These are phyloP conservation scores for Delia radicum DNA, from an alignment of 1,140 invertebrate species.

Conservation along the genomic window DNA sequence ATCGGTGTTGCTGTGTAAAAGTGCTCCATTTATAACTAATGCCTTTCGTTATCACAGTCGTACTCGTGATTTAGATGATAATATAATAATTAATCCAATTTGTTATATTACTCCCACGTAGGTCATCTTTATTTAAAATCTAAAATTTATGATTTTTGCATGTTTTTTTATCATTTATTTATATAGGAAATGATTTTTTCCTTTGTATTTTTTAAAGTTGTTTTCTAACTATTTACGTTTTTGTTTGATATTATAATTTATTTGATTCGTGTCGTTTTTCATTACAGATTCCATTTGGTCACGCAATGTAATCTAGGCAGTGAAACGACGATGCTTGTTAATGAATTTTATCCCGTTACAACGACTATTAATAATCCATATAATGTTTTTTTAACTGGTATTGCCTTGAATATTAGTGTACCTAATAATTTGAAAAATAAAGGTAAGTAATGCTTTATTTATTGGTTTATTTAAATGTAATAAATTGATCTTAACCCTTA, in stretches of 20 bases:
- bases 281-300: slow-evolving; percentile 51
- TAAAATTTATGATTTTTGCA: not conserved
- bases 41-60: slow-evolving; percentile 50
- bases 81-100: slow-evolving; percentile 47
- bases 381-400: slow-evolving; percentile 51
- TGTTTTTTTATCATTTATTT: not conserved
- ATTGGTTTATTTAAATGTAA: not conserved
- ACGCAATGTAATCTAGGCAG: slow-evolving; percentile 48
- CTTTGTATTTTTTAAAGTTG: not conserved
- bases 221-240: not conserved
- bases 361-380: slow-evolving; percentile 47
- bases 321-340: slow-evolving; percentile 46
- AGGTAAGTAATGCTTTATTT: slow-evolving; percentile 39
- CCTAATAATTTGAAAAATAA: slow-evolving; percentile 42
- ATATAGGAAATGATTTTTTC: not conserved
- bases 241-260: not conserved
- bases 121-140: slow-evolving; percentile 31
- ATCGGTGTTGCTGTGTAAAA: slow-evolving; percentile 41
- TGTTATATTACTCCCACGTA: slow-evolving; percentile 56
- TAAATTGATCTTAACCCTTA: too few species aligned
- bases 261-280: slow-evolving; percentile 16
- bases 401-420: slow-evolving; percentile 48
- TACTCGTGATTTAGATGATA: slow-evolving; percentile 50
- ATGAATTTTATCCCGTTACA: slow-evolving; percentile 52
- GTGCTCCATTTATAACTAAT: slow-evolving; percentile 36